Base-by-base conservation (phyloP, 2,113 vertebrate genomes). In the Lagopus muta region DNA sequence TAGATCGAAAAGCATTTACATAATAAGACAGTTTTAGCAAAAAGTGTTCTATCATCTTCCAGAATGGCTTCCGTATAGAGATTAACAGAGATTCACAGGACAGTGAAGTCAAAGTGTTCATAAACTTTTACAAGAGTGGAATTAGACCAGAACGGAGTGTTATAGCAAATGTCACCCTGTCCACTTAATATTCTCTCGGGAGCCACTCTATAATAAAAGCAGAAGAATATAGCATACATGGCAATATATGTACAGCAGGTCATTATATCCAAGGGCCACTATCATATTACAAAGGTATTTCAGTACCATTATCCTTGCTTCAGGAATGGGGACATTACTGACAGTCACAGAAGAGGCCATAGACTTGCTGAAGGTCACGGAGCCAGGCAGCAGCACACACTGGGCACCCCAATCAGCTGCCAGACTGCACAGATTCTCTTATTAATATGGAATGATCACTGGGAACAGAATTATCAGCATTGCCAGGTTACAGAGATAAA, bases 111-210 rank as follows among this genome's bases (percentile, higher is more conserved):
- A 84, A 95, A 96, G 84, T 54, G 58, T 64, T 70, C 83, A 93
- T 94, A 94, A 94, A 93, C 71, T 90, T 93, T 76, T 85, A 92
- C 43, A 86, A 11, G 77, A 82, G n/a, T 45, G 16, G 62, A 90
- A 90, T 92, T 84, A 87, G 74, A 65, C 21, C 47, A 88, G 82
- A 47, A 87, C 64, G 64, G 20, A 20, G 48, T n/a, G 30, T 79
- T 58, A 76, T 3, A 79, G 84, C 38, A 93, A 96, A 92, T 89
- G 84, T 85, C 92, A 92, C 89, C 72, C 82, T 86, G 89, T 27
- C 78, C 87, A 74, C 75, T 82, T 82, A 43, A 76, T 38, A 82
- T 70, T 93, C 89, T 47, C 91, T n/a, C 21, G 71, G 60, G 92
- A 96, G 28, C 48, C 20, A n/a, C 38, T 3, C 21, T 71, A 1